Evolutionary conservation across 2,797 vertebrate species (phyloP).

Genomic region (Selene dorsalis): DNA sequence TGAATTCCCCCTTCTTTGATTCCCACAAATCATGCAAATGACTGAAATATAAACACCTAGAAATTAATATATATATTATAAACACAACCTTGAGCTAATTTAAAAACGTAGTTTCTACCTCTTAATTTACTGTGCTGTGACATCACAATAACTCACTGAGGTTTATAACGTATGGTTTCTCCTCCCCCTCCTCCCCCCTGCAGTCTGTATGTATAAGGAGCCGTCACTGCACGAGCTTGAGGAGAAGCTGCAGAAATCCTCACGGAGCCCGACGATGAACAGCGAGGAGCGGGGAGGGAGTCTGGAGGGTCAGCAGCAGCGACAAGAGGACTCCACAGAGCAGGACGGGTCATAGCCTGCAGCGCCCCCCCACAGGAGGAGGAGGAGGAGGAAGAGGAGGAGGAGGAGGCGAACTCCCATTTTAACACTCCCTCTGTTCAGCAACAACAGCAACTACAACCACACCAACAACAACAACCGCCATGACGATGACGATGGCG

Average conservation of each 20-base stretch:
- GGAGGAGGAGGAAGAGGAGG: conserved; percentile 43
- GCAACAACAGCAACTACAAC: conserved; percentile 74
- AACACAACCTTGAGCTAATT: too few species aligned
- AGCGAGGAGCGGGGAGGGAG: conserved; percentile 87
- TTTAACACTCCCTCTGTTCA: conserved; percentile 81
- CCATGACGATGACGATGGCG: conserved; percentile 40
- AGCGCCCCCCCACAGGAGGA: conserved; percentile 60
- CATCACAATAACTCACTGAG: not conserved
- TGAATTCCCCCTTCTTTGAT: too few species aligned
- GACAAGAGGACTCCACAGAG: conserved; percentile 89
- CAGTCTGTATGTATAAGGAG: conserved; percentile 99
- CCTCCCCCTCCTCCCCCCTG: too few species aligned
- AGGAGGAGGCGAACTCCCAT: conserved; percentile 81
- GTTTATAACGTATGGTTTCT: not conserved
- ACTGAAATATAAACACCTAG: too few species aligned
- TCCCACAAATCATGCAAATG: too few species aligned
- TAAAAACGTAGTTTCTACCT: too few species aligned
- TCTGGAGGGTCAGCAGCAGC: conserved; percentile 33
- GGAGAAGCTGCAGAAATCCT: conserved; percentile 95
- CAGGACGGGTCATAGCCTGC: conserved; percentile 85
- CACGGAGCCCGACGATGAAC: conserved; percentile 94
- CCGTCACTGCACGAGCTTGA: conserved; percentile 98
- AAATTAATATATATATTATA: too few species aligned
- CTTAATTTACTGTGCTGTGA: not conserved
- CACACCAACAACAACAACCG: conserved; percentile 55